Percentiles rank a stretch among this genome's conserved stretches.
Evolutionary conservation across 2,797 vertebrate species (phyloP).

Genomic region (Limosa lapponica): DNA sequence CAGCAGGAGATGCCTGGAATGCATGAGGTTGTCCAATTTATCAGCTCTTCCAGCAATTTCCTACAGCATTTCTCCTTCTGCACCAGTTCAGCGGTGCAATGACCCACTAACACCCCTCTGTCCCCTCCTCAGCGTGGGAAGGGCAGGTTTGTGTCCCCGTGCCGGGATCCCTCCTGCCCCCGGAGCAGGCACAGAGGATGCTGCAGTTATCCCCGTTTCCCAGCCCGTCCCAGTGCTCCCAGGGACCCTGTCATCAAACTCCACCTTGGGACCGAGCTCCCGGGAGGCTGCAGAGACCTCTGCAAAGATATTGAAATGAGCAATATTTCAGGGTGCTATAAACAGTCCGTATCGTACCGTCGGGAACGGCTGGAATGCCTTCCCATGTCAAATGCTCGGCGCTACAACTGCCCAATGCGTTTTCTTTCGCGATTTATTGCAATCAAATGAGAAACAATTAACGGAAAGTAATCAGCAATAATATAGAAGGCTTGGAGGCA

Average conservation of each 20-base stretch:
- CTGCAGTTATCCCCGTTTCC: not conserved
- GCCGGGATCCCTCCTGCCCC: not conserved
- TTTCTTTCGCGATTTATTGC: not conserved
- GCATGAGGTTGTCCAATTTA: not conserved
- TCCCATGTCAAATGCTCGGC: not conserved
- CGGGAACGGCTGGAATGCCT: not conserved
- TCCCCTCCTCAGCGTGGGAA: not conserved
- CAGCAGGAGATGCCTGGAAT: constrained; percentile 11
- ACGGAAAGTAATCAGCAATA: not conserved
- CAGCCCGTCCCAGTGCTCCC: not conserved
- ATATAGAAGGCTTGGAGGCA: not conserved
- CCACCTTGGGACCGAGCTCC: not conserved
- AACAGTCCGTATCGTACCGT: not conserved
- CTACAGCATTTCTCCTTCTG: not conserved
- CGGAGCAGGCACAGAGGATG: not conserved
- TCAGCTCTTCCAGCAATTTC: not conserved
- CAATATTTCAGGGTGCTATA: not conserved
- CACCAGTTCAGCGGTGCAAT: not conserved
- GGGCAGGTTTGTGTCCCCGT: not conserved
- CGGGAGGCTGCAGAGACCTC: not conserved
- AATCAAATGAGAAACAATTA: not conserved
- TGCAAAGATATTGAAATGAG: not conserved
- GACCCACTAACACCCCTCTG: not conserved
- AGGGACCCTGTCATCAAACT: too few species aligned
- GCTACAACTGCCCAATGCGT: not conserved